Base-by-base conservation (phyloP, 2,113 vertebrate genomes). In the Prietella phreatophila region DNA sequence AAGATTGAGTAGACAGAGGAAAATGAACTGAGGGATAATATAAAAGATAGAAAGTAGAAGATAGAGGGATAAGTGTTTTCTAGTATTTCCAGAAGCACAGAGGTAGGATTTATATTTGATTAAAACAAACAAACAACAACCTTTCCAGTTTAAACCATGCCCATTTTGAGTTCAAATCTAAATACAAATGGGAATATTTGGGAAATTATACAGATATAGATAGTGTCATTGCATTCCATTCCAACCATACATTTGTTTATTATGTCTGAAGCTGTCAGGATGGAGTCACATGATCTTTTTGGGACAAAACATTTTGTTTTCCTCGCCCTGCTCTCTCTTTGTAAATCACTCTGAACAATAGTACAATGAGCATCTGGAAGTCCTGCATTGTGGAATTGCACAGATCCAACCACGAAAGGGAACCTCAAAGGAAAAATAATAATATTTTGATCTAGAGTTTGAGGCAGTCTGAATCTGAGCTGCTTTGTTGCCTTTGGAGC, bases 401-500 rank as follows among this genome's bases (percentile, higher is more conserved):
- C 19, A 53, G 14, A 42, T 27, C 30, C 36, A 63, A 42, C 39
- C 50, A 4, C n/a, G 55, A 82, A 47, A 55, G 71, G 17, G 20
- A 73, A 39, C 33, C 0, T 39, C 33, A 73, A 39, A 75, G 9
- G 3, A 87, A 65, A 50, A n/a, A 13, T 25, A n/a, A 60, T 14
- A 55, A 55, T 2, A 55, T 75, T 85, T 83, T 71, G 61, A 33
- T 71, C 1, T 39, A 27, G 20, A 22, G 25, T 39, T 78, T 65
- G 33, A 50, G 8, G 33, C 7, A 22, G 4, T 60, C 11, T 27
- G 11, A 1, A n/a, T 58, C 33, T 39, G 47, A 27, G 27, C 33
- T 84, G 58, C 30, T 63, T 53, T 84, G 42, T 84, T 88, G 84
- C 84, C 60, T 14, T 65, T 58, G 80, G 14, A 75, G 60, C 61